Percentiles rank a stretch among this genome's conserved stretches.
Evolutionary conservation across 2,113 vertebrate genomes (phyloP).

Genomic region (Atlantisia rogersi): DNA sequence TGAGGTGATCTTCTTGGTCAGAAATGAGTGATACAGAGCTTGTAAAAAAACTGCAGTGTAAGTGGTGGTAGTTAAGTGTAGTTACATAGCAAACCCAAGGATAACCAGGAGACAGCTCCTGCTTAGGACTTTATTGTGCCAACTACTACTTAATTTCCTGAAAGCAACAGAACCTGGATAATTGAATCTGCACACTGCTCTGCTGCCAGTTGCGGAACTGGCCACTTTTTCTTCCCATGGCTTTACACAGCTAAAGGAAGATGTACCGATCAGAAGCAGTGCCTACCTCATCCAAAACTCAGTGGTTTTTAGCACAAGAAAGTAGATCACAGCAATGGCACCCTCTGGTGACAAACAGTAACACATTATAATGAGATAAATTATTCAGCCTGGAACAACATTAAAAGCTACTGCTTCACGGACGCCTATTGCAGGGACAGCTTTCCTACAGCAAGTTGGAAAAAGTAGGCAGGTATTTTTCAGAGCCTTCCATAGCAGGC

Average conservation of each 20-base stretch:
- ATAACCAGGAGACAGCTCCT: not conserved
- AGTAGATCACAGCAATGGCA: constrained; percentile 22
- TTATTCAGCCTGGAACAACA: not conserved
- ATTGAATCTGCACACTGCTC: not conserved
- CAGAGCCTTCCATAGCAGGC: not conserved
- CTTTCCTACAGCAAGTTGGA: not conserved
- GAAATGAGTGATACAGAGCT: not conserved
- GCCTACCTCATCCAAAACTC: not conserved
- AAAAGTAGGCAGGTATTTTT: not conserved
- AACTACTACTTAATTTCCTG: not conserved
- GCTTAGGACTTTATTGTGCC: not conserved
- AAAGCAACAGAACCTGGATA: not conserved
- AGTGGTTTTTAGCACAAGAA: not conserved
- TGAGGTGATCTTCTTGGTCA: not conserved
- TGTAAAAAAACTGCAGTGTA: not conserved
- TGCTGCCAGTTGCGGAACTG: not conserved
- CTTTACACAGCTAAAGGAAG: not conserved
- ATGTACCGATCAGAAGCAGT: not conserved
- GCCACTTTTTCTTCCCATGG: not conserved
- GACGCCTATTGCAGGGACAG: not conserved
- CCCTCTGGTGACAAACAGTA: constrained; percentile 22
- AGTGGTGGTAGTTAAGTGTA: not conserved
- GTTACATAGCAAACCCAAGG: not conserved
- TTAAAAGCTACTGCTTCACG: not conserved
- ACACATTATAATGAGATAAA: not conserved